phyloP scores from a whole-genome alignment of 1,140 invertebrate genomes.

The Lerema accius region DNA sequence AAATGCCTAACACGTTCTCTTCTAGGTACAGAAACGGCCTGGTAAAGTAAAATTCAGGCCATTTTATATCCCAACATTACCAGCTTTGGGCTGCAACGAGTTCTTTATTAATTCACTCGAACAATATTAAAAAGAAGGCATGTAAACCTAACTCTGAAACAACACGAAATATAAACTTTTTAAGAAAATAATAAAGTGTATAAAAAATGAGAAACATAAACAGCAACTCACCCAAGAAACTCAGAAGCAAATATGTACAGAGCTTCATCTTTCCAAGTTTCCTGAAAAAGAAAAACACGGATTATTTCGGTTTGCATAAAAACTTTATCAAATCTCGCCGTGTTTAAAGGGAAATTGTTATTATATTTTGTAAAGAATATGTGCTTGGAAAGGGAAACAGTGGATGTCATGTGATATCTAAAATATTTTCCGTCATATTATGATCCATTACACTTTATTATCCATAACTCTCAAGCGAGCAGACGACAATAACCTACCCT shows the following conservation, averaged over 20 bases:
- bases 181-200: conserved; percentile 17
- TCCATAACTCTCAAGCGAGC: no score
- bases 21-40: no score
- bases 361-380: conserved; percentile 1
- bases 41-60: no score
- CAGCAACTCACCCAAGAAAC: conserved; percentile 73
- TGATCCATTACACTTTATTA: no score
- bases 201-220: conserved; percentile 43
- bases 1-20: no score
- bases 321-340: conserved; percentile 30
- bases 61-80: no score
- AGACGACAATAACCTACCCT: no score
- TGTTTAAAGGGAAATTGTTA: not conserved
- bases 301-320: conserved; percentile 48
- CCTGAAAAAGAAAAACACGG: conserved; percentile 65
- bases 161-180: conserved; percentile 24
- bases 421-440: no score
- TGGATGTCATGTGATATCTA: not conserved
- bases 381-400: not conserved
- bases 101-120: conserved; percentile 14
- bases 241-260: conserved; percentile 74
- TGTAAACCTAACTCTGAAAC: not conserved
- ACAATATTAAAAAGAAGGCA: not conserved
- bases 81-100: no score
- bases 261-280: conserved; percentile 73